A percentile compares a stretch with the other conserved stretches of the same genome.
These are phyloP conservation scores for Shargacucullia verbasci DNA, from an alignment of 2,888 invertebrate genomes.

Conservation along the genomic window DNA sequence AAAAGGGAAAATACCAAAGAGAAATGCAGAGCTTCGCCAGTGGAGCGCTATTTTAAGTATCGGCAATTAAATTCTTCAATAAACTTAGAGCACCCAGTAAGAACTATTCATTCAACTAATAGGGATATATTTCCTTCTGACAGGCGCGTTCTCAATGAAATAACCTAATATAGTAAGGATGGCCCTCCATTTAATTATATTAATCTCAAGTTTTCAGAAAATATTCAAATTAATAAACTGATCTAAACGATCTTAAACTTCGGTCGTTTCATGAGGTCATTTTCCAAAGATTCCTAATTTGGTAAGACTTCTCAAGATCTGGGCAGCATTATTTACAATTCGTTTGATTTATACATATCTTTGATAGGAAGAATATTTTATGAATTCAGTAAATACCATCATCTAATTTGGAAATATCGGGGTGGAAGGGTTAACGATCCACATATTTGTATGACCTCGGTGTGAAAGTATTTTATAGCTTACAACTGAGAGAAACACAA, in stretches of 20 bases:
- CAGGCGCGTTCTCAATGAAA: constrained; percentile 1
- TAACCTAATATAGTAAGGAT: constrained; percentile 1
- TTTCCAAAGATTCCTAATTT: neutral
- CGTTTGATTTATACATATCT: constrained; percentile 9
- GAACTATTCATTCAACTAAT: neutral
- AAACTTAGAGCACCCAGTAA: neutral
- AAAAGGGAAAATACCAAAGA: neutral
- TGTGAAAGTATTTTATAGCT: neutral
- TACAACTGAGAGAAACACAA: neutral
- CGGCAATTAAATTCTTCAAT: constrained; percentile 2
- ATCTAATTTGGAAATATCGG: neutral
- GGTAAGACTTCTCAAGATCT: neutral
- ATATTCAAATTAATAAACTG: constrained; percentile 2
- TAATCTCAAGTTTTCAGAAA: constrained; percentile 7
- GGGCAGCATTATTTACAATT: constrained; percentile 1
- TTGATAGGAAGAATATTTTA: neutral
- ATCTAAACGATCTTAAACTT: constrained; percentile 12
- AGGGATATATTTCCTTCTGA: neutral
- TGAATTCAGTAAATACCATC: neutral
- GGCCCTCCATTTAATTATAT: constrained; percentile 7
- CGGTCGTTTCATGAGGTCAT: neutral
- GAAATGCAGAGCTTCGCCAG: neutral
- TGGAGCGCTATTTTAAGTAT: neutral
- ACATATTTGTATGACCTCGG: neutral
- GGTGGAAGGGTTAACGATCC: neutral